Evolutionary conservation across 2,797 vertebrate species (phyloP).

Genomic region (Urocyon cinereoargenteus): DNA sequence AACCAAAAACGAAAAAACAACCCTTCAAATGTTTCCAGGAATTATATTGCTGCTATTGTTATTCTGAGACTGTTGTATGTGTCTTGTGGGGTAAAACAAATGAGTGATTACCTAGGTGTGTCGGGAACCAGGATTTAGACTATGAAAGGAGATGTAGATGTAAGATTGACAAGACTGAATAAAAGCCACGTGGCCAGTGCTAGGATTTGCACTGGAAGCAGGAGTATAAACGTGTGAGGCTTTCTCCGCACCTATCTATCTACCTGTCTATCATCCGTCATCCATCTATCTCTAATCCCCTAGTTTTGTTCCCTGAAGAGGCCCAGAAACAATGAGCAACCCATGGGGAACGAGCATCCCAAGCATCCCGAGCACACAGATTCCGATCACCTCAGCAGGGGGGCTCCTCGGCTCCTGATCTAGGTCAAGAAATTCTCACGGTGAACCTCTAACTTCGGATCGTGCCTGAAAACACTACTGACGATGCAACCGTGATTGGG

Average conservation of each 20-base stretch:
- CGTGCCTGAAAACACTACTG: not conserved
- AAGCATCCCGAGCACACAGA: not conserved
- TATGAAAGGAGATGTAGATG: not conserved
- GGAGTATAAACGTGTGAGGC: not conserved
- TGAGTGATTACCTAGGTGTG: not conserved
- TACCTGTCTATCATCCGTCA: not conserved
- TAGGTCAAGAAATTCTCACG: not conserved
- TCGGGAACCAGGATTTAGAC: not conserved
- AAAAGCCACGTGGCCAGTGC: not conserved
- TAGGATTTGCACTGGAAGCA: not conserved
- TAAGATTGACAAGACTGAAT: not conserved
- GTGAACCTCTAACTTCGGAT: not conserved
- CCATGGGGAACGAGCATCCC: not conserved
- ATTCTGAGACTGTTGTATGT: not conserved
- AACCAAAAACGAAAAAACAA: too few species aligned
- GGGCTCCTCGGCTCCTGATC: not conserved
- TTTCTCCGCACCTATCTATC: not conserved
- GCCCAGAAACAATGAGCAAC: not conserved
- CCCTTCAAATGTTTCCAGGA: not conserved
- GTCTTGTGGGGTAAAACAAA: not conserved
- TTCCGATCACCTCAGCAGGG: not conserved
- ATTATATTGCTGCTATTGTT: not conserved
- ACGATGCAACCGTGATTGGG: accelerated
- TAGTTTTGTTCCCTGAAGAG: not conserved
- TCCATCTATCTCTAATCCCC: not conserved